These are phyloP conservation scores for Tragelaphus imberbis DNA, from an alignment of 2,113 vertebrate genomes.

Conservation along the genomic window DNA sequence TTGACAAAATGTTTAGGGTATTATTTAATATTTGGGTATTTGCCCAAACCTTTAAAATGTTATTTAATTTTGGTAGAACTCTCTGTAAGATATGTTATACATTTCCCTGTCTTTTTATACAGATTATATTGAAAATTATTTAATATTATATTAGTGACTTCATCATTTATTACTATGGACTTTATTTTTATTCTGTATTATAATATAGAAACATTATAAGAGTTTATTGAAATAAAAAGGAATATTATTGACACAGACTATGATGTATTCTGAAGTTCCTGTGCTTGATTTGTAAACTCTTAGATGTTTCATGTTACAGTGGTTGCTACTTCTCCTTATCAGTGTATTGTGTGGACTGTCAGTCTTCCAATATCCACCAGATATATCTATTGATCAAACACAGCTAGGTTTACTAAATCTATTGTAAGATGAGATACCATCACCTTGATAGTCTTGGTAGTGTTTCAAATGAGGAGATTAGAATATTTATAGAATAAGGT, in stretches of 20 bases:
- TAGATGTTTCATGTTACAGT: not conserved
- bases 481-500: not conserved
- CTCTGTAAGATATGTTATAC: not conserved
- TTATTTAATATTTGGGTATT: not conserved
- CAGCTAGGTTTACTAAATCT: not conserved
- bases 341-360: not conserved
- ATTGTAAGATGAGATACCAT: not conserved
- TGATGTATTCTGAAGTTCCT: not conserved
- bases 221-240: not conserved
- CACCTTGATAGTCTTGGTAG: not conserved
- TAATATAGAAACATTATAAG: not conserved
- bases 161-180: not conserved
- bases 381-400: not conserved
- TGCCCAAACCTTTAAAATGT: slow-evolving; percentile 8
- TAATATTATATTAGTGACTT: not conserved
- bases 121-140: not conserved
- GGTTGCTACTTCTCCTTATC: not conserved
- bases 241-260: not conserved
- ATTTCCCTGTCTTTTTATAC: not conserved
- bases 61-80: not conserved
- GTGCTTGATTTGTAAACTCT: not conserved
- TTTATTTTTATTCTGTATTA: not conserved
- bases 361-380: not conserved
- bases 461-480: not conserved
- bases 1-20: not conserved